Evolutionary conservation across 2,888 invertebrate species (phyloP).

Genomic region (Pyrgus malvae): DNA sequence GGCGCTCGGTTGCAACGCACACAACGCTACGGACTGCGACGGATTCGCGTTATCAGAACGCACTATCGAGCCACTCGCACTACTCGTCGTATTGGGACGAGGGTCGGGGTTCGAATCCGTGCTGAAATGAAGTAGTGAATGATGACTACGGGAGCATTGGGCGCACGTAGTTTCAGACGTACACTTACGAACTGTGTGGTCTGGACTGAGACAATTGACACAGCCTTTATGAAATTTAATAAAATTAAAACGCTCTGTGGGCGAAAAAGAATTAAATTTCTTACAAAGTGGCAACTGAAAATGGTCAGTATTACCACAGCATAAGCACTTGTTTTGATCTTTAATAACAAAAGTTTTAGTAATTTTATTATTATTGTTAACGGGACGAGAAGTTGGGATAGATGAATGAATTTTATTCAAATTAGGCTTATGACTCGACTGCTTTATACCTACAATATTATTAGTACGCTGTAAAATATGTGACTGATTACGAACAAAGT

Average conservation of each 20-base stretch:
- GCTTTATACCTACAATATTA: background rate
- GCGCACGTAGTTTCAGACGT: background rate
- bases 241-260: constrained; percentile 1
- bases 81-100: background rate
- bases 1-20: background rate
- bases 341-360: constrained; percentile 3
- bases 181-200: constrained; percentile 10
- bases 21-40: background rate
- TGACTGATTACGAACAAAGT: constrained; percentile 6
- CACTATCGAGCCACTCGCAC: background rate
- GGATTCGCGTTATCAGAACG: background rate
- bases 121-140: background rate
- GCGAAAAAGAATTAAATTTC: constrained; percentile 6
- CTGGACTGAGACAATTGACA: constrained; percentile 11
- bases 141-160: background rate
- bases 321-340: constrained; percentile 1
- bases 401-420: background rate
- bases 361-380: background rate
- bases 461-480: constrained; percentile 9
- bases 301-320: constrained; percentile 10
- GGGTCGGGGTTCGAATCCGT: background rate
- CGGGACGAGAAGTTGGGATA: background rate
- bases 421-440: background rate
- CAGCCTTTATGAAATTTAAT: constrained; percentile 4
- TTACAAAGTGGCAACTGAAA: constrained; percentile 8